Conservation (phyloP, 2,113 vertebrate genomes). For the Guaruba guarouba region DNA sequence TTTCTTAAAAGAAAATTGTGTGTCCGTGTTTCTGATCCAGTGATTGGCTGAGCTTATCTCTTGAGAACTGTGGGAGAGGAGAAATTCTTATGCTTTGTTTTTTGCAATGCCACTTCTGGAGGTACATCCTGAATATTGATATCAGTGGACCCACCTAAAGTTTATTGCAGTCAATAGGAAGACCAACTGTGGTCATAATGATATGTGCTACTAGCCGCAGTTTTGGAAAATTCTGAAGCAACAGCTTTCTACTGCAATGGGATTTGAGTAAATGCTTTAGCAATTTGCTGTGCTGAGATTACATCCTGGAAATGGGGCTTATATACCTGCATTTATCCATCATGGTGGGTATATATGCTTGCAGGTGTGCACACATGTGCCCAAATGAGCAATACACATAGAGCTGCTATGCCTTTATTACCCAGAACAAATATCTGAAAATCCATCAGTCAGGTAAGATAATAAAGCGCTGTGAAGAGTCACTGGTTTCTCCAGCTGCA, state of each 20-base stretch:
- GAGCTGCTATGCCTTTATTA: neutral
- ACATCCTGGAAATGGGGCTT: neutral
- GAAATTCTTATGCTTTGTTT: neutral
- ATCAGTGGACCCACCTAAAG: neutral
- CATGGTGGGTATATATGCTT: neutral
- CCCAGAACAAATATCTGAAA: neutral
- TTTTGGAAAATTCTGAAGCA: slow-evolving; percentile 18
- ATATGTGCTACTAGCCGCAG: neutral
- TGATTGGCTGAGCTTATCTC: slow-evolving; percentile 10
- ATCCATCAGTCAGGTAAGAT: neutral
- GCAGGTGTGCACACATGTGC: neutral
- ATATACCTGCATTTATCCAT: neutral
- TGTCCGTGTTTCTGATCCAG: neutral
- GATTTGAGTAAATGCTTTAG: neutral
- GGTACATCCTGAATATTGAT: neutral
- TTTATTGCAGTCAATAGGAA: slow-evolving; percentile 45
- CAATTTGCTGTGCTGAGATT: neutral
- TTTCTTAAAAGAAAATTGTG: slow-evolving; percentile 1
- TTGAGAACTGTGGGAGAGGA: neutral
- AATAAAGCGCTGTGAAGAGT: neutral
- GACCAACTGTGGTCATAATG: neutral
- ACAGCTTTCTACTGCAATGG: neutral
- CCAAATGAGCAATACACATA: neutral
- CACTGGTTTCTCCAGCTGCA: neutral
- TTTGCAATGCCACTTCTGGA: neutral